Base-by-base conservation (phyloP, 2,888 invertebrate genomes). In the Capitulum mitella region DNA sequence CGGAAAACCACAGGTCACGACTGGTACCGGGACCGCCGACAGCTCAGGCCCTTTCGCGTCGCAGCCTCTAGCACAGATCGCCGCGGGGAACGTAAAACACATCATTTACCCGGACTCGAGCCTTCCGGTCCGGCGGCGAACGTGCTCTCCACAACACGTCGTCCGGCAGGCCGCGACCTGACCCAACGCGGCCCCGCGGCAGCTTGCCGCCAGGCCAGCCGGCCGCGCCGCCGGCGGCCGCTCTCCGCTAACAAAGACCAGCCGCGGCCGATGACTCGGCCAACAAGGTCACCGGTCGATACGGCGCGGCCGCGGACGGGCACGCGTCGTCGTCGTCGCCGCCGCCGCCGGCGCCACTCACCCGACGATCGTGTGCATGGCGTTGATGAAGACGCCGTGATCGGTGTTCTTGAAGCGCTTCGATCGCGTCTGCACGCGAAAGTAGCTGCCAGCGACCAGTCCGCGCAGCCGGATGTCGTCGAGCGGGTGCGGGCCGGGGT, bases 391-490 rank as follows among this genome's bases (percentile, higher is more conserved):
- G 32, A 64, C 37, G 34, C 16, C 64, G 64, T 64, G 64, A 5
- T 64, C 64, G 34, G 34, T 19, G 64, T 37, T 64, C 64, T 64
- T 64, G 64, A 64, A 64, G 64, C 64, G 32, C 64, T 34, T 64
- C 19, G 64, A 37, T 34, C 64, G 64, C 64, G 64, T 64, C 64
- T 64, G 64, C 22, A 64, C 64, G 34, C 64, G 64, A 37, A 64
- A 64, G 64, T 64, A 64, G 6, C 14, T 64, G 37, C 64, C 64
- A 6, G 64, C 34, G 6, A 64, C 64, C 19, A n/a, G 19, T 3
- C 64, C 64, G 19, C 64, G 64, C 22, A 64, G 64, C 64, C 64
- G 64, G 37, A 64, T 1, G 34, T 64, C 64, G 34, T 64, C 64
- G 34, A 64, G 64, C 34, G 64, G 34, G 64, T 64, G 64, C 34